Evolutionary conservation across 2,888 invertebrate genomes (phyloP), one percentile per base, ranked within the genome.

Genomic region (Tenthredo scrophulariae): DNA sequence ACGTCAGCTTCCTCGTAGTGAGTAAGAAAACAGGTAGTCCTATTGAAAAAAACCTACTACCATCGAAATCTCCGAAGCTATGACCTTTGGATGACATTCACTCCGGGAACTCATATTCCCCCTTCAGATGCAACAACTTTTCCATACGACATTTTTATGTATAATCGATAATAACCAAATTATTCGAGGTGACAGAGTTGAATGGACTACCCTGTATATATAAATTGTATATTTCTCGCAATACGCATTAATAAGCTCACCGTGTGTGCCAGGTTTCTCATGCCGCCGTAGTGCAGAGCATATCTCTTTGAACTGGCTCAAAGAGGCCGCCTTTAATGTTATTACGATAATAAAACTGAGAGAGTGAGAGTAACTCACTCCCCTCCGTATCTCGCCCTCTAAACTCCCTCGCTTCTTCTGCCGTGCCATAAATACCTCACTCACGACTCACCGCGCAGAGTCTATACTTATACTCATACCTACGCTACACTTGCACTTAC

Each of bases 301-400:
- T 58, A 40, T 86, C 85, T 84, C 87, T 85, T 72, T 79, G 87
- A 86, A 82, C 65, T 86, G 87, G 89, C 89, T 91, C 91, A 91
- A 91, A 91, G 89, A 90, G 84, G 88, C 91, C 91, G 91, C 91
- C 90, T 90, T 54, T 91, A 91, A 91, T 90, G 90, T 91, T 91
- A 91, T 91, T 91, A 90, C 91, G 91, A 91, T 91, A 91, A 91
- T 91, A 91, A 91, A 91, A 91, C 89, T 89, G 90, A 90, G 89
- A 89, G 88, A 89, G 89, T 88, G 88, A 90, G 89, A 90, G 88
- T 88, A 87, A 88, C 87, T 88, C 89, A 88, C 74, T 43, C 29
- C 26, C 22, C 58, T 85, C 82, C 80, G 74, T 84, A 54, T 84
- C 85, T 84, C n/a, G n/a, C 65, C 58, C 80, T 80, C 58, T 74